Evolutionary conservation across 2,797 vertebrate genomes (phyloP), one percentile per base, ranked within the genome.

Genomic region (Apodemus agrarius): DNA sequence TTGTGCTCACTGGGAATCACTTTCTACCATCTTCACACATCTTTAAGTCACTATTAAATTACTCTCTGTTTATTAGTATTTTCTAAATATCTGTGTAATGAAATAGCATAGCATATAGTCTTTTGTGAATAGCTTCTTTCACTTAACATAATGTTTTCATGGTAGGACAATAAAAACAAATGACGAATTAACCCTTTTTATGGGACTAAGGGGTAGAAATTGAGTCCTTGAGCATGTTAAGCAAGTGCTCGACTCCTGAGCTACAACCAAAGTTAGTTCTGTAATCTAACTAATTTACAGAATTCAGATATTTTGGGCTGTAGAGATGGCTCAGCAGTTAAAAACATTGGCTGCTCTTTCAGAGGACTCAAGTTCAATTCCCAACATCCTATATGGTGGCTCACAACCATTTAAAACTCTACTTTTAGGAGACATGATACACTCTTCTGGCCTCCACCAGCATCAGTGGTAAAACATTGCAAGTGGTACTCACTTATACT

Each of bases 121-220:
- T 54, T 72, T 72, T 59, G 3, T 54, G n/a, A 90, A 43, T 78
- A 52, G 14, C 40, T 89, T 86, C 81, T 94, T 90, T 93, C 24
- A 49, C 22, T 76, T 76, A 91, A 34, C 52, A 43, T 89, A 17
- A 59, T 79, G 1, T 69, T 82, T 96, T 89, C 24, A 69, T 61
- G 67, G 40, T 26, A 52, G 37, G 22, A n/a, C 65, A 93, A 21
- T 24, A 46, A 81, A 97, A 96, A 81, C 52, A 29, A 91, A 81
- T 54, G 29, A 40, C 37, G 72, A 46, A 13, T 86, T 74, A 93
- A 74, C 37, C 13, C 31, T 72, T 87, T 72, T 87, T 72, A 69
- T 49, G 63, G 19, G 21, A 69, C 63, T 24, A 6, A n/a, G n/a
- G 69, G n/a, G 57, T 43, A 16, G 52, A 75, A 74, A 72, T 26